Evolutionary conservation across 2,797 vertebrate species (phyloP).

Genomic region (Acanthopagrus latus): DNA sequence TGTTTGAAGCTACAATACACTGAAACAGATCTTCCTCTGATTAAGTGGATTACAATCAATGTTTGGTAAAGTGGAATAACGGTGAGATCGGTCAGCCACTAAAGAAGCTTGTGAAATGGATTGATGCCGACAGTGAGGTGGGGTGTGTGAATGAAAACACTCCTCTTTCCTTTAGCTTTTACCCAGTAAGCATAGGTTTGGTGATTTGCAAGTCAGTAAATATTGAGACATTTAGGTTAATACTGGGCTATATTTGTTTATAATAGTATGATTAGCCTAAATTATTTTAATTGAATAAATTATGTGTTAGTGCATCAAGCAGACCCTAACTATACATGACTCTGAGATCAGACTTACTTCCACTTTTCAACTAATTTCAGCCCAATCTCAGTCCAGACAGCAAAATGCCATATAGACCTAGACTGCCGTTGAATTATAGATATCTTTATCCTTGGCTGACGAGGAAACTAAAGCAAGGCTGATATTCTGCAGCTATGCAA

Average conservation of each 20-base stretch:
- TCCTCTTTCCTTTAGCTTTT: neutral
- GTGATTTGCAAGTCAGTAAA: neutral
- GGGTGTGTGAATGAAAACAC: neutral
- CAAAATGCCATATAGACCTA: too few species aligned
- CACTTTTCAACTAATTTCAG: too few species aligned
- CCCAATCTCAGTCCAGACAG: too few species aligned
- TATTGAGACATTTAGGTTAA: neutral
- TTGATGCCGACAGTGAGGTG: neutral
- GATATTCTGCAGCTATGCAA: neutral
- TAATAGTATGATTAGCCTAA: too few species aligned
- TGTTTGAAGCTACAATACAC: conserved; percentile 17
- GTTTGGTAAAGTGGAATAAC: conserved; percentile 23
- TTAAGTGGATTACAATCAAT: conserved; percentile 29
- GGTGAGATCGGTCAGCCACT: neutral
- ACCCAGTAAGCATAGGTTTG: neutral
- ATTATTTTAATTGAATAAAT: neutral
- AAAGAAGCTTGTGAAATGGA: conserved; percentile 2
- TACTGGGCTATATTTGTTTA: too few species aligned
- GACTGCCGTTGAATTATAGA: neutral
- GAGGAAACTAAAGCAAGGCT: neutral
- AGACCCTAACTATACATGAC: too few species aligned
- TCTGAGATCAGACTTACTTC: too few species aligned
- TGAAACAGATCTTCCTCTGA: conserved; percentile 16
- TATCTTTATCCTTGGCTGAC: too few species aligned
- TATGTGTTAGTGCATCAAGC: neutral